Conservation (phyloP, 2,888 invertebrate species). For the Zaprionus obscuricornis region DNA sequence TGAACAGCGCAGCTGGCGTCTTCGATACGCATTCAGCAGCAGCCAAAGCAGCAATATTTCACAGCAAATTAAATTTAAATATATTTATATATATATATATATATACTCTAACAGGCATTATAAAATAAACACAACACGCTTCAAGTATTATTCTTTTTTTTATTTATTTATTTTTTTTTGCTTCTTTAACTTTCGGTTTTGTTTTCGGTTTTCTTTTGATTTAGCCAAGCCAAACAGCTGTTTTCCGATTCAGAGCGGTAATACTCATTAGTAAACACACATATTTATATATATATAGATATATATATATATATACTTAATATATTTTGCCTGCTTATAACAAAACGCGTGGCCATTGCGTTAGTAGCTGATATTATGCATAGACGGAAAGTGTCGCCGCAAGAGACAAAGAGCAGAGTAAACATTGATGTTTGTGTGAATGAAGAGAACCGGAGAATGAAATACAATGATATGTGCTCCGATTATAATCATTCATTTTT, state of each 20-base stretch:
- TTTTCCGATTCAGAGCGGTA: conserved; percentile 47
- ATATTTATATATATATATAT: conserved; percentile 29
- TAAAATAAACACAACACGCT: conserved; percentile 25
- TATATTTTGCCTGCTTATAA: conserved; percentile 7
- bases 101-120: conserved; percentile 15
- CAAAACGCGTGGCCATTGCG: conserved; percentile 18
- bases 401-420: conserved; percentile 13
- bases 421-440: too few relatives aligned
- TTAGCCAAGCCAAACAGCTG: conserved; percentile 50
- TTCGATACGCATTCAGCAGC: conserved; percentile 18
- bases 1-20: conserved; percentile 16
- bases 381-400: conserved; percentile 24
- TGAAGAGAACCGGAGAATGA: conserved; percentile 6
- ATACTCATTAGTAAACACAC: conserved; percentile 27
- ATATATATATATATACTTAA: background rate
- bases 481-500: conserved; percentile 2
- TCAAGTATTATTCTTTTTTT: conserved; percentile 1
- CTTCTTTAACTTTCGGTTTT: conserved; percentile 3
- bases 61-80: conserved; percentile 54
- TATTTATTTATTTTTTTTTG: background rate
- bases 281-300: background rate
- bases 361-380: conserved; percentile 26
- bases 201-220: conserved; percentile 40
- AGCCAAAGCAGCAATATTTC: conserved; percentile 22
- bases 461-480: background rate